Base-by-base conservation (phyloP, 64 coral and sea anemone species). In the Montipora sp. region DNA sequence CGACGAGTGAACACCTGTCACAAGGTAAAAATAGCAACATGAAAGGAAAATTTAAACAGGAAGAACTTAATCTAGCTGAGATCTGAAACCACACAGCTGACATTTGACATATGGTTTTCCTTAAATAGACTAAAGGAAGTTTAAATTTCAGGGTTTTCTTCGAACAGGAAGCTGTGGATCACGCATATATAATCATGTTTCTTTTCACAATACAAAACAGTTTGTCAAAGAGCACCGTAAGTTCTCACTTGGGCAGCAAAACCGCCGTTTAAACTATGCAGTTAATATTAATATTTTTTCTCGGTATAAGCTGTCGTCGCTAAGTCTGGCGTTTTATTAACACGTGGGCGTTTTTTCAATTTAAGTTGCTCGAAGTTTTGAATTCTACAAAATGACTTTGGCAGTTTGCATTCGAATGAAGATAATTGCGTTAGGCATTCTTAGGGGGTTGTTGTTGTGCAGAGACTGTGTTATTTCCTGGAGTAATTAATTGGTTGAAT, bases 401-500 rank as follows among this genome's bases (percentile, higher is more conserved):
- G 51, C 45, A 48, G 43, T 48, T 72, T 36, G 36, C 36, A 36
- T 8, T 12, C 10, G 18, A 85, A 72, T 49, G 20, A 36, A 50
- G 46, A 72, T 68, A 20, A 85, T 85, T 71, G 11, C 82, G 13
- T 20, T n/a, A 0, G 45, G 13, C 16, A 45, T 8, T 71, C 71
- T 78, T 27, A 27, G 27, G 27, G 27, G 27, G 27, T 27, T 27
- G 27, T 27, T 27, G 45, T 48, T 10, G n/a, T 2, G 15, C 43
- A 22, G 8, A 48, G 14, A 70, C 61, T 22, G n/a, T 50, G 14
- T 9, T 67, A 66, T 83, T 83, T 48, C 43, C 61, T 6, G 59
- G 49, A 67, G 59, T 67, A 68, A 83, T 67, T 83, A 83, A 83
- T 83, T 83, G 16, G 14, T 16, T 68, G 44, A 83, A 66, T 27